A percentile compares a stretch with the other conserved stretches of the same genome.
Evolutionary conservation across 30 jellyfish, hydroid and myxozoan genomes (phyloP).

Genomic region (Pelagia noctiluca): DNA sequence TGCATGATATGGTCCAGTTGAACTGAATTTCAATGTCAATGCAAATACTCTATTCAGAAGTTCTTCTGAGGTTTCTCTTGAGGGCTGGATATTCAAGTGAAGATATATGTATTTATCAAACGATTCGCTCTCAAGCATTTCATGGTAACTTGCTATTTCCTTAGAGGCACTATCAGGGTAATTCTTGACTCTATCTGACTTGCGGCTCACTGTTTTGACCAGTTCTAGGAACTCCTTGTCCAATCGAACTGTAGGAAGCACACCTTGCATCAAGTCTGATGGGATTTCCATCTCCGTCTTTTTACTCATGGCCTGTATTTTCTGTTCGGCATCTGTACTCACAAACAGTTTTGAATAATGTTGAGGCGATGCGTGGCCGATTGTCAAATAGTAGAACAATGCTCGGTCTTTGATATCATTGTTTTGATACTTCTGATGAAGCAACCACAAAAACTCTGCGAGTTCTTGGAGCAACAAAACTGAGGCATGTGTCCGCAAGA

Average conservation of each 20-base stretch:
- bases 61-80: not conserved
- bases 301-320: constrained; percentile 22
- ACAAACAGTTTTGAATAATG: constrained; percentile 40
- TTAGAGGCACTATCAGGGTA: not conserved
- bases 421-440: constrained; percentile 37
- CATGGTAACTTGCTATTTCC: constrained; percentile 13
- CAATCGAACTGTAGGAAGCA: constrained; percentile 43
- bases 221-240: constrained; percentile 24
- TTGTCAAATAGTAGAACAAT: constrained; percentile 61
- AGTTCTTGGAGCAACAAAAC: constrained; percentile 41
- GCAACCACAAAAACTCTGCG: constrained; percentile 53
- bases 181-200: not conserved
- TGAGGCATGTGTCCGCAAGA: constrained; percentile 42
- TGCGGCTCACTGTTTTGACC: constrained; percentile 6
- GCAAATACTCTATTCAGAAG: constrained; percentile 37
- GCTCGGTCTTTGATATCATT: constrained; percentile 78
- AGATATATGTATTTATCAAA: constrained; percentile 37
- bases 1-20: constrained; percentile 27
- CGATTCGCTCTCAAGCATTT: not conserved
- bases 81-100: constrained; percentile 1
- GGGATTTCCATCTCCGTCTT: constrained; percentile 48
- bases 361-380: constrained; percentile 83
- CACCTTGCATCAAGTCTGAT: constrained; percentile 59
- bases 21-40: constrained; percentile 38
- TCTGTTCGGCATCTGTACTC: constrained; percentile 20